Percentiles rank a stretch among this genome's conserved stretches.
Conservation (phyloP, 2,113 vertebrate species). For the Python bivittatus region DNA sequence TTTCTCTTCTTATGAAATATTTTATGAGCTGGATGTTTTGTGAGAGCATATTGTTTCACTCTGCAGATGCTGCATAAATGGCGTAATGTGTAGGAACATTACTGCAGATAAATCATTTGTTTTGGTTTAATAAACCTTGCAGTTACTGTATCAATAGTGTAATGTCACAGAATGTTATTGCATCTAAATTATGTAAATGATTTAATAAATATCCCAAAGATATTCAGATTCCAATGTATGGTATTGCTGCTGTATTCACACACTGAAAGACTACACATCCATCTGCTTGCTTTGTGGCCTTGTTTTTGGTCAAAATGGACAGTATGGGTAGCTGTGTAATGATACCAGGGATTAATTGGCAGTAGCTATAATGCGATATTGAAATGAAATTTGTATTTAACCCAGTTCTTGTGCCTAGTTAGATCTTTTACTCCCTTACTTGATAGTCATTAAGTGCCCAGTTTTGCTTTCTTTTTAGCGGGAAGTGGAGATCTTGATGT, state of each 20-base stretch:
- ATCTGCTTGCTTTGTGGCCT: neutral
- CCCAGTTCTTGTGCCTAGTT: neutral
- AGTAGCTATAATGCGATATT: neutral
- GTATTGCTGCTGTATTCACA: too few species aligned
- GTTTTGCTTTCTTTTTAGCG: conserved; percentile 73
- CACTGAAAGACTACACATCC: neutral
- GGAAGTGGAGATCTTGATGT: conserved; percentile 97
- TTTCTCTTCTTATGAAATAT: neutral
- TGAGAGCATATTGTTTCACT: neutral
- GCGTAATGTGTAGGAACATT: neutral
- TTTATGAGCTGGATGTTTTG: neutral
- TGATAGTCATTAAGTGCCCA: neutral
- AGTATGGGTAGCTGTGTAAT: neutral
- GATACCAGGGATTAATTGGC: neutral
- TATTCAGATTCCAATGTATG: neutral
- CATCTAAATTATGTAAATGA: neutral
- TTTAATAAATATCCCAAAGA: neutral
- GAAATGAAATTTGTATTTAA: neutral
- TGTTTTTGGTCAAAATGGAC: neutral
- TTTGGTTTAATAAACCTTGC: neutral
- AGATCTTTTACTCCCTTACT: neutral
- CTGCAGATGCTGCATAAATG: neutral
- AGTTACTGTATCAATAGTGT: neutral
- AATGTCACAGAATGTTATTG: neutral
- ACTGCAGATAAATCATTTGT: neutral